Conservation (phyloP, 1,140 invertebrate species). For the Trichonephila clavipes region DNA sequence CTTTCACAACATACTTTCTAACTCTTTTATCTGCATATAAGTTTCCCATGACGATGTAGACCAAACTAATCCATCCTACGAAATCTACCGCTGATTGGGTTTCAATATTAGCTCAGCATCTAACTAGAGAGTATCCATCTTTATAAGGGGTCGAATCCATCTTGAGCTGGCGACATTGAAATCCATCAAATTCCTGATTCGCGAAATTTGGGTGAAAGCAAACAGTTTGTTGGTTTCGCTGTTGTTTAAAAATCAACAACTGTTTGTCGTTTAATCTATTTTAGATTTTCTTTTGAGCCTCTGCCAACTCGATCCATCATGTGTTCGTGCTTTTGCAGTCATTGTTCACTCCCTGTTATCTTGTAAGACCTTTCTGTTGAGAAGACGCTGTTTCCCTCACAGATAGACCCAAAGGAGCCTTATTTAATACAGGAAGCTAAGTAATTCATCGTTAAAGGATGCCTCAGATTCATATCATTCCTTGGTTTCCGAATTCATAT, state of each 20-base stretch:
- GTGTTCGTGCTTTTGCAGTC: not conserved
- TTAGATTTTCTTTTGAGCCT: not conserved
- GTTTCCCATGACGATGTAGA: too few relatives aligned
- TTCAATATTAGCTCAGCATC: too few relatives aligned
- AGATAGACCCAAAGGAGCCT: not conserved
- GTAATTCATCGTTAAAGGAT: too few relatives aligned
- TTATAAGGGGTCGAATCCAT: too few relatives aligned
- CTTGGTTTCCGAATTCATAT: too few relatives aligned
- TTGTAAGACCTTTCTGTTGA: not conserved
- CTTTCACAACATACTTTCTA: too few relatives aligned
- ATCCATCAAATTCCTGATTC: conserved; percentile 7
- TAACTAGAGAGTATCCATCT: too few relatives aligned
- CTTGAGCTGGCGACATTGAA: not conserved
- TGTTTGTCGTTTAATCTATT: conserved; percentile 25
- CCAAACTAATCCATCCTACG: too few relatives aligned
- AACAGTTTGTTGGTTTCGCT: not conserved
- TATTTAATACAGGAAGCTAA: not conserved
- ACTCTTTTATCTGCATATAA: too few relatives aligned
- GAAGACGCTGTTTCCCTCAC: not conserved
- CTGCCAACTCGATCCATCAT: conserved; percentile 15
- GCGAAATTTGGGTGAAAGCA: not conserved
- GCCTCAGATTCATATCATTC: too few relatives aligned
- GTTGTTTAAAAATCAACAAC: not conserved
- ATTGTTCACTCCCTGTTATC: not conserved
- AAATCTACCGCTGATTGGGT: too few relatives aligned